Evolutionary conservation across 2,888 invertebrate species (phyloP), one percentile per base, ranked within the genome.

Genomic region (Carterocephalus palaemon): DNA sequence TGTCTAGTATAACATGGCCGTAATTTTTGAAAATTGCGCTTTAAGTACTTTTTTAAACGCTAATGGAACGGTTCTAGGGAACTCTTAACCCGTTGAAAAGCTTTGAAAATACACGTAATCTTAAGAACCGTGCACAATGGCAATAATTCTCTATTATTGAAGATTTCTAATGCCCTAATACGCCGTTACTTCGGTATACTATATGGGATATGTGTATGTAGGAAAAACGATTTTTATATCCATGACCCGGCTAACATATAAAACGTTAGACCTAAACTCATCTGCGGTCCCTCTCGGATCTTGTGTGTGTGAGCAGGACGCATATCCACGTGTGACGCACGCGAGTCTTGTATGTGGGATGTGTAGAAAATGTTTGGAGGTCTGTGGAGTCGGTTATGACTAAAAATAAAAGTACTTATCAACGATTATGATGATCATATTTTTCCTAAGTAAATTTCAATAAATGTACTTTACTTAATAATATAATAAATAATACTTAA

Each of bases 241-340:
- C 84, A 81, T 88, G 88, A 87, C 87, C 86, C 84, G 68, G 84
- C 81, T 77, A 88, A 87, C 86, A 73, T 83, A 86, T 87, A 88
- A 87, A 86, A 81, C 78, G 85, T 87, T 87, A 73, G 82, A 76
- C 85, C 82, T 83, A 80, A 82, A 81, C 79, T 76, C 56, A 57
- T 57, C 19, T 41, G 52, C 46, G 46, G 46, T 78, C 83, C 67
- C 69, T 48, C 57, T 84, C 77, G 60, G 42, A 51, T 56, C 36
- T 29, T 36, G 47, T 64, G 61, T 37, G 79, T 53, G 66, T 33
- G 68, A 81, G 62, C 37, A 69, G 63, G 79, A 74, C 8, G 59
- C 65, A 23, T 68, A 70, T 57, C 62, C 74, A 76, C 70, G 79
- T 83, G 80, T 80, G 84, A 83, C 82, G 82, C 71, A 69, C 66